phyloP scores from a whole-genome alignment of 2,888 invertebrate species.

The Melanostoma scalare region DNA sequence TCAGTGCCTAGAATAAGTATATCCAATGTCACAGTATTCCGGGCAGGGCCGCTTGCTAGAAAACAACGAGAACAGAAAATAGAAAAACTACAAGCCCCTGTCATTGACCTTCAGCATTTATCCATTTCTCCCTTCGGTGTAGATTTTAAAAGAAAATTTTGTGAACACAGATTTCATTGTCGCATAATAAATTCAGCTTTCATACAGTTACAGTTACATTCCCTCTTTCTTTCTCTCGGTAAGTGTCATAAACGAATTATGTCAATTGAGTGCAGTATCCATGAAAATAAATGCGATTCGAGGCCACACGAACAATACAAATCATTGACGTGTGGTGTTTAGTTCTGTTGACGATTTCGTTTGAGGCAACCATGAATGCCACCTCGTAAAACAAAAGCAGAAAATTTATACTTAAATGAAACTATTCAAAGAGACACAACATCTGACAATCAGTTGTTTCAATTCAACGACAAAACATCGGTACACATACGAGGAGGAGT shows the following conservation, averaged over 20 bases:
- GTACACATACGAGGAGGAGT: constrained; percentile 51
- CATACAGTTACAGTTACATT: background rate
- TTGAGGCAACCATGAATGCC: constrained; percentile 34
- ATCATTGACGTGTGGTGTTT: constrained; percentile 26
- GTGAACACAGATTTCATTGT: constrained; percentile 14
- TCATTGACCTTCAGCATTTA: constrained; percentile 49
- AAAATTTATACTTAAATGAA: constrained; percentile 34
- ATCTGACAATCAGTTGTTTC: constrained; percentile 36
- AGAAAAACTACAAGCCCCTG: constrained; percentile 18
- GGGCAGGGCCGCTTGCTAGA: background rate
- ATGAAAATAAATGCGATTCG: constrained; percentile 42
- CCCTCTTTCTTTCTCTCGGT: background rate
- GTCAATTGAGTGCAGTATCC: constrained; percentile 48
- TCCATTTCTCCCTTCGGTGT: background rate
- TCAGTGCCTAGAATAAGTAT: constrained; percentile 2
- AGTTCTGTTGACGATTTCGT: constrained; percentile 24
- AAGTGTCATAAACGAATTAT: constrained; percentile 16
- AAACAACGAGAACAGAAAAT: constrained; percentile 7
- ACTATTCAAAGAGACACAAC: constrained; percentile 23
- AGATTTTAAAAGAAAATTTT: constrained; percentile 16
- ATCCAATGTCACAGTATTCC: constrained; percentile 5
- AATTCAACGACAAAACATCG: constrained; percentile 20
- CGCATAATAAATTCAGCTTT: constrained; percentile 7
- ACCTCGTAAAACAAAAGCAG: constrained; percentile 30
- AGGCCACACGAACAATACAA: constrained; percentile 33